Conservation (phyloP, 2,113 vertebrate species). For the Callopanchax toddi region DNA sequence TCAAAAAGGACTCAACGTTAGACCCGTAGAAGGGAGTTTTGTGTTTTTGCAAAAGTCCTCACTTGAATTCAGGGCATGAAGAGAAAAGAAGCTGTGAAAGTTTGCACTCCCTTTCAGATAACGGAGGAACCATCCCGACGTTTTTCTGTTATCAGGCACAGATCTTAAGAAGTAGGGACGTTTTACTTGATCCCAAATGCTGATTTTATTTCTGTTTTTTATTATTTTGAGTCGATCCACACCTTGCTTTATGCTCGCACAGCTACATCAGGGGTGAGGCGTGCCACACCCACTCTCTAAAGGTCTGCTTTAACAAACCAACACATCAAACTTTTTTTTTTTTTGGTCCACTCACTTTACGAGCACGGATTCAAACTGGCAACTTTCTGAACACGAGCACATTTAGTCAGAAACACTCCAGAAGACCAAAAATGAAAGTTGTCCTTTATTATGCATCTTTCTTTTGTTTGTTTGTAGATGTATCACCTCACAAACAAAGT, state of each 20-base stretch:
- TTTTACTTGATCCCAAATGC: slow-evolving; percentile 54
- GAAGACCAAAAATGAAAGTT: slow-evolving; percentile 63
- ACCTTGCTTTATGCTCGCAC: slow-evolving; percentile 26
- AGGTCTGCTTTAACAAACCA: neutral
- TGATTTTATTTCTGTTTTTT: slow-evolving; percentile 22
- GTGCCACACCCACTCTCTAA: neutral
- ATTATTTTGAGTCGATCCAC: neutral
- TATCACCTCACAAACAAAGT: slow-evolving; percentile 5
- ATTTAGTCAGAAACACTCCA: slow-evolving; percentile 22
- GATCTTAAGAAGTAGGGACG: neutral
- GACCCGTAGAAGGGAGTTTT: neutral
- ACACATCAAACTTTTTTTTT: neutral
- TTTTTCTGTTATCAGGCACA: slow-evolving; percentile 10
- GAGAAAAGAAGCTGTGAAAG: slow-evolving; percentile 20
- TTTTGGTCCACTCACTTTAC: neutral
- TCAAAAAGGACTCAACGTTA: slow-evolving; percentile 2
- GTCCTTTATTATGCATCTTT: slow-evolving; percentile 35
- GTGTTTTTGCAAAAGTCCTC: neutral
- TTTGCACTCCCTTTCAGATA: neutral
- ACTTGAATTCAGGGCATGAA: slow-evolving; percentile 43
- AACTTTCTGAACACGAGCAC: slow-evolving; percentile 40
- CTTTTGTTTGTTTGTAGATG: slow-evolving; percentile 2
- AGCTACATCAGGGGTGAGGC: slow-evolving; percentile 9
- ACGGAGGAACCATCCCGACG: neutral
- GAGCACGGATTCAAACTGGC: slow-evolving; percentile 3